Conservation (phyloP, 1,140 invertebrate genomes). For the Antheraea pernyi region DNA sequence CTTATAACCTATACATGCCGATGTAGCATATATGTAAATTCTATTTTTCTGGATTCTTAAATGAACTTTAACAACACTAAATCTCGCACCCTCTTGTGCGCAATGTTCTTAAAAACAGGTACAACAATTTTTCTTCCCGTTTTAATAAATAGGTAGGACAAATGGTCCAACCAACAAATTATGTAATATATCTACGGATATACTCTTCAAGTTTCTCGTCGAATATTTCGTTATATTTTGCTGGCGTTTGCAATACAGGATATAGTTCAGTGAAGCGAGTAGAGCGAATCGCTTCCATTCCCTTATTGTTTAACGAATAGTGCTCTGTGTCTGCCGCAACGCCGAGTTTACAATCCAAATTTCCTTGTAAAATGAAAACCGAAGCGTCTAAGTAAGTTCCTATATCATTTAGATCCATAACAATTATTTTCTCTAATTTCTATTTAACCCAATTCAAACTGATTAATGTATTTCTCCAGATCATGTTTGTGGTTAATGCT, state of each 20-base stretch:
- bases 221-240: not conserved
- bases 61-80: too few relatives aligned
- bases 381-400: not conserved
- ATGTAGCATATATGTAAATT: too few relatives aligned
- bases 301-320: not conserved
- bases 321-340: not conserved
- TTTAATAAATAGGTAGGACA: too few relatives aligned
- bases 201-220: not conserved
- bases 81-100: too few relatives aligned
- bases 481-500: not conserved
- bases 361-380: not conserved
- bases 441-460: too few relatives aligned
- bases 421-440: not conserved
- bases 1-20: too few relatives aligned
- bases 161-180: not conserved
- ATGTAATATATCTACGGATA: not conserved
- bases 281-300: not conserved
- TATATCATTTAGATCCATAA: not conserved
- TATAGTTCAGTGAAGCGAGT: not conserved
- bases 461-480: not conserved
- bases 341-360: not conserved
- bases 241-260: conserved; percentile 1
- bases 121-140: too few relatives aligned
- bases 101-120: too few relatives aligned
- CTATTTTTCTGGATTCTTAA: too few relatives aligned